Base-by-base conservation (phyloP, 2,888 invertebrate genomes). In the Phortica magna region DNA sequence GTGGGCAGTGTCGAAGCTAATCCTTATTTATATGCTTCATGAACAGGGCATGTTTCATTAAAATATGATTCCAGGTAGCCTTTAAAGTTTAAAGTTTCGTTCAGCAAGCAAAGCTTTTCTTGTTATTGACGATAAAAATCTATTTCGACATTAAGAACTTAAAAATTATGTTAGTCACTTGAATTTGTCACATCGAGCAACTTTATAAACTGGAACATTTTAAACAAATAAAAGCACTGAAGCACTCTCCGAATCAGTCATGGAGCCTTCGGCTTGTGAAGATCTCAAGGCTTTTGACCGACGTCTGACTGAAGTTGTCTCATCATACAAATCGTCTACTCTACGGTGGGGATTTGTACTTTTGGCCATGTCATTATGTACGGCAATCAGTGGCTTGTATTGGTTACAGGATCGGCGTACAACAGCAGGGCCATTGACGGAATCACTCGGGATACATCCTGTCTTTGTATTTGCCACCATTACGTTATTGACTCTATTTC, bases 211-310 rank as follows among this genome's bases (percentile, higher is more conserved):
- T 85, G 85, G 85, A 88, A 86, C 83, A 83, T 80, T 88, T 82
- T 22, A 82, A 87, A 83, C 76, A 79, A 75, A 83, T 85, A 17
- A 83, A 81, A 88, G 89, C 83, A 85, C 88, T 77, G 85, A 85
- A 79, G 85, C 88, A 80, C 80, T 85, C 80, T 88, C 78, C 80
- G 88, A 79, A 74, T 48, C 12, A 9, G 77, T 55, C 19, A 91
- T 97, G 88, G 97, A 97, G 93, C 97, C 97, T 93, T 97, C 97
- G 64, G 97, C 97, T 83, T 97, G 97, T 92, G 97, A 97, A 94
- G 99, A 99, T 94, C 93, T 99, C 85, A 99, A 99, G 93, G 99
- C 99, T 57, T 99, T 99, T 92, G 99, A 99, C 92, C 94, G 99
- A 82, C 95, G 99, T 75, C 93, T 99, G 39, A 99, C 98, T 0